A percentile compares a stretch with the other conserved stretches of the same genome.
Conservation (phyloP, 2,113 vertebrate genomes). For the Antigone vipio region DNA sequence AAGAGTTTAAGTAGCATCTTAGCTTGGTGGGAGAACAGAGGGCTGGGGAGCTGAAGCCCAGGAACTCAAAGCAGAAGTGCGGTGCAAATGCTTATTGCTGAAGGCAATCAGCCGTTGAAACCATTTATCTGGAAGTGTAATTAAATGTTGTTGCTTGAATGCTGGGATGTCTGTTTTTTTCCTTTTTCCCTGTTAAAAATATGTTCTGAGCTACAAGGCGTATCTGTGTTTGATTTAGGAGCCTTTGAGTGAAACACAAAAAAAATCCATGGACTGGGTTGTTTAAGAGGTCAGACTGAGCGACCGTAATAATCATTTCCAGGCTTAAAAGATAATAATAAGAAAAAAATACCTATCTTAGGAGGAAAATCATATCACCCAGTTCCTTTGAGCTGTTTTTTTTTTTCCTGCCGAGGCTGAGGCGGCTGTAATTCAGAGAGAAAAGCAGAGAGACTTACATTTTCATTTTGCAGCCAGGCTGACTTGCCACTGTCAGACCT, state of each 20-base stretch:
- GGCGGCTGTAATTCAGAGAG: background rate
- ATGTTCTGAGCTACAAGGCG: background rate
- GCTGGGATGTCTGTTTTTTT: background rate
- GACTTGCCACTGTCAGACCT: background rate
- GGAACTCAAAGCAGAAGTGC: background rate
- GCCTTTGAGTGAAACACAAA: background rate
- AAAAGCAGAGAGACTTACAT: background rate
- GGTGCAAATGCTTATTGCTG: background rate
- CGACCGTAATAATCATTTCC: background rate
- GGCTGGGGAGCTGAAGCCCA: background rate
- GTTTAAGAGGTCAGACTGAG: background rate
- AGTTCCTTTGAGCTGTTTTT: background rate
- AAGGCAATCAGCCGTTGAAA: background rate
- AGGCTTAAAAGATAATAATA: background rate
- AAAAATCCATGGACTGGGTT: background rate
- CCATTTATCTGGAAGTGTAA: background rate
- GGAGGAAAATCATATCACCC: background rate
- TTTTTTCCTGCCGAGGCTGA: background rate
- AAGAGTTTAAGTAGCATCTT: background rate
- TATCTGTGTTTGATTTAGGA: background rate
- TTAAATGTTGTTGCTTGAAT: background rate
- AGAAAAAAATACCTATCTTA: background rate
- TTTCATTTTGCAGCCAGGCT: background rate
- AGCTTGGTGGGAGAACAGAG: background rate
- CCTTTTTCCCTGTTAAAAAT: background rate